Percentiles rank a stretch among this genome's conserved stretches.
phyloP scores from a whole-genome alignment of 2,888 invertebrate species.

The Melieria omissa region DNA sequence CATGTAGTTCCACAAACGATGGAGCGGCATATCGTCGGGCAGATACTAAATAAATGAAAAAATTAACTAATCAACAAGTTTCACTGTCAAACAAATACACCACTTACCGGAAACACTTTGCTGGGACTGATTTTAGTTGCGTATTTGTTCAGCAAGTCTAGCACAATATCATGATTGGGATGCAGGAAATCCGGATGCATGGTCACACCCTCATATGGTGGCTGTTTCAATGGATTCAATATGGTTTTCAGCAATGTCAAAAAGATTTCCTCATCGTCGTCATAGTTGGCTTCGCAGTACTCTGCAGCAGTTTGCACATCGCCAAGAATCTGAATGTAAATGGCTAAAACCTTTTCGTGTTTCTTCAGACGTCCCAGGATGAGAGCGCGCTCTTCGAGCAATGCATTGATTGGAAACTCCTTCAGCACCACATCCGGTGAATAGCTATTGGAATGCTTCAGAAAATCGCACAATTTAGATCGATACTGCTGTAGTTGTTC shows the following conservation, averaged over 20 bases:
- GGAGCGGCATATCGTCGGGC: conserved; percentile 82
- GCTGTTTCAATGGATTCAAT: conserved; percentile 67
- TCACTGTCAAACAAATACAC: background rate
- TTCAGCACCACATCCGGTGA: conserved; percentile 87
- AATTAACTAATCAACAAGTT: background rate
- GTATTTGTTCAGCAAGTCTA: conserved; percentile 84
- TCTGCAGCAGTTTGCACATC: conserved; percentile 85
- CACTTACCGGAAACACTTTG: conserved; percentile 70
- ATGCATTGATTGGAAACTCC: conserved; percentile 84
- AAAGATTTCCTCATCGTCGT: conserved; percentile 62
- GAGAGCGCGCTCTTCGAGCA: conserved; percentile 95
- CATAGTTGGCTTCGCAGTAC: conserved; percentile 83
- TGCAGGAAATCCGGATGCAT: conserved; percentile 73
- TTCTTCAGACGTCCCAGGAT: conserved; percentile 88
- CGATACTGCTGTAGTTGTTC: conserved; percentile 65
- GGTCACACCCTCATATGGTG: conserved; percentile 62
- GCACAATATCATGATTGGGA: conserved; percentile 82
- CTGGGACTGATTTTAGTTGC: conserved; percentile 86
- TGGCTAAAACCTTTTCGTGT: conserved; percentile 92
- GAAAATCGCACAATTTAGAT: conserved; percentile 77
- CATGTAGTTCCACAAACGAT: conserved; percentile 80
- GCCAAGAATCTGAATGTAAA: conserved; percentile 90
- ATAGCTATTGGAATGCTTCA: conserved; percentile 84
- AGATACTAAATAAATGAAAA: conserved; percentile 70
- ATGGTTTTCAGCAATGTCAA: conserved; percentile 66